A percentile compares a stretch with the other conserved stretches of the same genome.
Conservation (phyloP, 2,888 invertebrate species). For the Zeuzera pyrina region DNA sequence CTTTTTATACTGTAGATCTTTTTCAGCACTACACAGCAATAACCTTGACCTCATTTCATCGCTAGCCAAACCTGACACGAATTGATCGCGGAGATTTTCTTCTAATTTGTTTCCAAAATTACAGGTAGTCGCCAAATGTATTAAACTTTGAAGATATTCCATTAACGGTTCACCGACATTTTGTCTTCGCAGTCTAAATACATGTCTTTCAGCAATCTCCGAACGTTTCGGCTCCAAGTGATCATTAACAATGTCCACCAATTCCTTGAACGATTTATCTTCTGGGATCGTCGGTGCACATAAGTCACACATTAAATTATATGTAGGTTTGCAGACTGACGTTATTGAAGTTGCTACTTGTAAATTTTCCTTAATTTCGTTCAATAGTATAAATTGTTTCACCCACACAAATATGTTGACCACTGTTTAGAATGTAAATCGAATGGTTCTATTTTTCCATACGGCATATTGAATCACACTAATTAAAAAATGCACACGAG, state of each 20-base stretch:
- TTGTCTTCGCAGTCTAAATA: conserved; percentile 16
- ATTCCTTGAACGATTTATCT: conserved; percentile 10
- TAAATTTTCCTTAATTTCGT: conserved; percentile 3
- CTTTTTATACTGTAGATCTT: conserved; percentile 1
- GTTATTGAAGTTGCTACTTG: conserved; percentile 8
- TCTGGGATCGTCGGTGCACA: conserved; percentile 15
- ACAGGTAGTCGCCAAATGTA: conserved; percentile 11
- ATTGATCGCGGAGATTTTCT: conserved; percentile 8
- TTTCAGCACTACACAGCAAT: conserved; percentile 6
- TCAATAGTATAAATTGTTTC: too few species aligned
- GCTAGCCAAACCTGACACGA: conserved; percentile 7
- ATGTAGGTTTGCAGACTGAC: conserved; percentile 5
- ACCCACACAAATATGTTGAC: too few species aligned
- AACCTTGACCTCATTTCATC: conserved; percentile 3
- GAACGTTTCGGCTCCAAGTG: conserved; percentile 17
- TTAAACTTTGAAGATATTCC: conserved; percentile 15
- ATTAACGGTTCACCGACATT: conserved; percentile 11
- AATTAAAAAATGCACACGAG: too few species aligned
- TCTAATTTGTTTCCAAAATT: conserved; percentile 5
- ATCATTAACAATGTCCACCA: conserved; percentile 11
- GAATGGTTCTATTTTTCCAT: too few species aligned
- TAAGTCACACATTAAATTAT: conserved; percentile 18
- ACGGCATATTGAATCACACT: too few species aligned
- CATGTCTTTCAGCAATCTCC: conserved; percentile 18
- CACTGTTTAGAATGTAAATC: too few species aligned